Evolutionary conservation across 2,797 vertebrate genomes (phyloP).

Genomic region (Poeciliopsis gracilis): DNA sequence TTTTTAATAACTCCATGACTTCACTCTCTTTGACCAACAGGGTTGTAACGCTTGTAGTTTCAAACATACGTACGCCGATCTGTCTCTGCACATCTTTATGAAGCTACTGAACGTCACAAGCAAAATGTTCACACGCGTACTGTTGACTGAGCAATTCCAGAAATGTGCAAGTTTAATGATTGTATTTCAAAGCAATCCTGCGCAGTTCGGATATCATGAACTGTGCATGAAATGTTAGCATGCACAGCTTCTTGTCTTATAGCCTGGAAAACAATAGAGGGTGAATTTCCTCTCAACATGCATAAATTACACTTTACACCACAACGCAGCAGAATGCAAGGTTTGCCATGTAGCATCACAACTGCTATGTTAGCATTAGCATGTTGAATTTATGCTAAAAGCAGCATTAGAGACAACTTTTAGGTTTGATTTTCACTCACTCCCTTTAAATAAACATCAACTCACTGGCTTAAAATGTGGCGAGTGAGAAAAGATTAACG

Average conservation of each 20-base stretch:
- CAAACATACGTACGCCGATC: not conserved
- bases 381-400: not conserved
- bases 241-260: not conserved
- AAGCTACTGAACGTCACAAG: not conserved
- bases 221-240: not conserved
- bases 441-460: not conserved
- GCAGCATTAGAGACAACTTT: not conserved
- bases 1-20: conserved; percentile 16
- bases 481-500: not conserved
- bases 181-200: not conserved
- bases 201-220: too few species aligned
- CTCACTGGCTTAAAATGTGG: not conserved
- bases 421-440: not conserved
- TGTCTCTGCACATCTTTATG: not conserved
- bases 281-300: not conserved
- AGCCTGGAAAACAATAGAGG: not conserved
- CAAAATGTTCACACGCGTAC: conserved; percentile 14
- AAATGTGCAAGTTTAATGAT: conserved; percentile 1
- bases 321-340: not conserved
- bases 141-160: conserved; percentile 6
- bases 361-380: not conserved
- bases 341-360: not conserved
- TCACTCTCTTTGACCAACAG: conserved; percentile 47
- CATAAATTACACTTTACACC: not conserved
- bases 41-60: not conserved